Evolutionary conservation across 2,113 vertebrate species (phyloP).

Genomic region (Indicator indicator): DNA sequence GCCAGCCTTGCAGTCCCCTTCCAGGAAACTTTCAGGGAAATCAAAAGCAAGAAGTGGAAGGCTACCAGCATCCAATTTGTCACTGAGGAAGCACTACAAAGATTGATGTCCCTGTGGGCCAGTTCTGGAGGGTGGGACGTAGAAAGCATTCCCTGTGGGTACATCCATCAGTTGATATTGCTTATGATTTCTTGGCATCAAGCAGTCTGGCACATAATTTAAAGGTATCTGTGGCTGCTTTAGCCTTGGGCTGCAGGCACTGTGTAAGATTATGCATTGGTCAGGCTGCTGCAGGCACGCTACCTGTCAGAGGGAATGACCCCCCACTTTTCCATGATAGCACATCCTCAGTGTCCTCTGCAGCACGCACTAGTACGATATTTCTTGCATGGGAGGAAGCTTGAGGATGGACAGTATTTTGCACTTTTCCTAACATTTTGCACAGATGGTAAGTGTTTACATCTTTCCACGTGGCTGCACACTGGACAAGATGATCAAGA

Average conservation of each 20-base stretch:
- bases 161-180: not conserved
- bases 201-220: slow-evolving; percentile 9
- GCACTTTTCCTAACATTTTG: slow-evolving; percentile 34
- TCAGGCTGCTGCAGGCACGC: not conserved
- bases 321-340: not conserved
- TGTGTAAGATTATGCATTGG: not conserved
- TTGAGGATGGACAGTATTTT: slow-evolving; percentile 3
- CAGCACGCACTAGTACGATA: not conserved
- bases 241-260: not conserved
- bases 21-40: not conserved
- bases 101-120: not conserved
- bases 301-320: not conserved
- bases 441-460: slow-evolving; percentile 64
- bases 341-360: not conserved
- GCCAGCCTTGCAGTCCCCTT: not conserved
- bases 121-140: not conserved
- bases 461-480: slow-evolving; percentile 33
- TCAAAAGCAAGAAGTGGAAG: not conserved
- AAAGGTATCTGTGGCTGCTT: not conserved
- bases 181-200: not conserved
- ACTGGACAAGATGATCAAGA: slow-evolving; percentile 45
- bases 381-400: not conserved
- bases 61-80: not conserved
- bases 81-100: not conserved
- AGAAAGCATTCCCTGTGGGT: not conserved